Base-by-base conservation (phyloP, 1,140 invertebrate genomes). In the Heterodera schachtii region DNA sequence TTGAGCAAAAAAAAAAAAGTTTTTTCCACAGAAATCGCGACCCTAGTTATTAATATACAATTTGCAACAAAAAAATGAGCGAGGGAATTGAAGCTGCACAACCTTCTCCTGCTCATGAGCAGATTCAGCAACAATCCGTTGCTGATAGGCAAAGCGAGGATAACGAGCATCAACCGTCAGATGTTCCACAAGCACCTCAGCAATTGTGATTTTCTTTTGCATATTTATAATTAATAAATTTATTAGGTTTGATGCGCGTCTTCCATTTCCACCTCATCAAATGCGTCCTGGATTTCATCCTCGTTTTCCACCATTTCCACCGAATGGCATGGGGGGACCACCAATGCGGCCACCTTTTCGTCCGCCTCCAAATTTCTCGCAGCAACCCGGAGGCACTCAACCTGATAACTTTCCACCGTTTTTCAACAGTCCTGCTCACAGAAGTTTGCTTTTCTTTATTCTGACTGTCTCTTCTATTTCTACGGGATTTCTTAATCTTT, bases 291-390 rank as follows among this genome's bases (percentile, higher is more conserved):
- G 57, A 64, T 64, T 64, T 64, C 57, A 64, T 64, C 57, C 57
- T 64, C 57, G 57, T 64, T 64, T 64, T 64, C 57, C 57, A 19
- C 57, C 31, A 41, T 71, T 71, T 41, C 69, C 21, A 6, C 69
- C 69, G 4, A 71, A 71, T 41, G 69, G 69, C 43, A 64, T 64
- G 57, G 57, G 57, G 5, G 69, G 69, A 41, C 69, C 69, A 19
- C 69, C 69, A 43, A 71, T 71, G 69, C 69, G 69, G 8, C 69
- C 69, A n/a, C 69, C 69, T 41, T 71, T 43, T n/a, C 31, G 69
- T 13, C 69, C 69, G 57, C 57, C 57, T 13, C 57, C 16, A 64
- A 64, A 64, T 71, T 71, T 71, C 19, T 4, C 41, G 69, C 69
- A 71, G 19, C 57, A 64, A n/a, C 57, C 57, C 16, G 57, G 57